Percentiles rank a stretch among this genome's conserved stretches.
Conservation (phyloP, 2,797 vertebrate genomes). For the Phrynocephalus guinanensis region DNA sequence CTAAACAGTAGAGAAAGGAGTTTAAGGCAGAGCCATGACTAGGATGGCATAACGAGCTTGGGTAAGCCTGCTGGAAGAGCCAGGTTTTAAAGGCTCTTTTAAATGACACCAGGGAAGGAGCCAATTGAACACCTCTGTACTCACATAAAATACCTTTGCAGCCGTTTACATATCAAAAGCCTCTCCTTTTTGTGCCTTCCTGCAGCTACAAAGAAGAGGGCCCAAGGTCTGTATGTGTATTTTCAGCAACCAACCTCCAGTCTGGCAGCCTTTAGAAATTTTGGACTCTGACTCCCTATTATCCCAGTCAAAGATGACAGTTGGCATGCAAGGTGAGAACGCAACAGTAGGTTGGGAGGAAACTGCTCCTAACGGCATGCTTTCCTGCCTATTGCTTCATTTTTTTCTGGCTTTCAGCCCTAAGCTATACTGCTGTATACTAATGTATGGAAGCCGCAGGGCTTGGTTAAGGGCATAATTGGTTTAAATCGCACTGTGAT, state of each 20-base stretch:
- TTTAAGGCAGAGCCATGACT: too few species aligned
- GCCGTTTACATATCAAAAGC: neutral
- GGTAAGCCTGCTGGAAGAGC: too few species aligned
- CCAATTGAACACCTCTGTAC: neutral
- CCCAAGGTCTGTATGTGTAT: neutral
- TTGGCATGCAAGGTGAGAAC: neutral
- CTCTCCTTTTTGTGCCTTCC: neutral
- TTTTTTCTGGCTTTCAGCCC: neutral
- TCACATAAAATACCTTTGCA: neutral
- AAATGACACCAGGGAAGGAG: neutral
- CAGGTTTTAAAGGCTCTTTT: too few species aligned
- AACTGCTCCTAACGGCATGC: neutral
- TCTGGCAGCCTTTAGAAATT: neutral
- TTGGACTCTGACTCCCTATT: neutral
- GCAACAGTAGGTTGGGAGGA: neutral
- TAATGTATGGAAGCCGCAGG: neutral
- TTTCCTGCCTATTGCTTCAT: neutral
- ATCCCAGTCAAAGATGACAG: neutral
- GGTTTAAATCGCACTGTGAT: neutral
- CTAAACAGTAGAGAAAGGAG: too few species aligned
- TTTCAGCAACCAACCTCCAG: neutral
- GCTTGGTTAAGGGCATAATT: neutral
- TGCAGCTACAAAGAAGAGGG: neutral
- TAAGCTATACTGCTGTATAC: neutral
- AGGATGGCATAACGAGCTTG: too few species aligned